phyloP scores from a whole-genome alignment of 2,797 vertebrate species.

The Poecilia wingei region DNA sequence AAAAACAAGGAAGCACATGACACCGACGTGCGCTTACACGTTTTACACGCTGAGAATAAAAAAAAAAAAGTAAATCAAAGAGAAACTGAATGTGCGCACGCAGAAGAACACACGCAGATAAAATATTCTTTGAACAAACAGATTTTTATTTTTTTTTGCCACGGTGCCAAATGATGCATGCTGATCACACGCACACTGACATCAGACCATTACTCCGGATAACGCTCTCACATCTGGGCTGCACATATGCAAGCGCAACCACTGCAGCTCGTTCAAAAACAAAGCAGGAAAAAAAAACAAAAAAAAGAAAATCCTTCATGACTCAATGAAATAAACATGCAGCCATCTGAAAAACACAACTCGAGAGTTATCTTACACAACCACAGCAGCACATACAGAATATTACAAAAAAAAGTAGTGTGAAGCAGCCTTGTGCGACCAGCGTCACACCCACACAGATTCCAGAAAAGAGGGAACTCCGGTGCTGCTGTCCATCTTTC shows the following conservation, averaged over 20 bases:
- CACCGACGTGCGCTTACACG: constrained; percentile 15
- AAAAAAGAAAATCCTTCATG: constrained; percentile 28
- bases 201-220: constrained; percentile 45
- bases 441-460: constrained; percentile 77
- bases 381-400: constrained; percentile 18
- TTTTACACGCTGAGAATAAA: background rate
- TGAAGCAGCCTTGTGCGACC: constrained; percentile 37
- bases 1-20: constrained; percentile 36
- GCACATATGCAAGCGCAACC: constrained; percentile 51
- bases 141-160: constrained; percentile 33
- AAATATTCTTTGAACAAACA: constrained; percentile 27
- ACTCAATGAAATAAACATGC: constrained; percentile 57
- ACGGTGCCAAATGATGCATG: constrained; percentile 35
- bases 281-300: constrained; percentile 26
- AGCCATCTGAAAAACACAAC: constrained; percentile 43
- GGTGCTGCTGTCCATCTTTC: constrained; percentile 56
- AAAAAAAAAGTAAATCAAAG: background rate
- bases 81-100: background rate
- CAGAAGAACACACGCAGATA: constrained; percentile 9
- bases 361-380: constrained; percentile 15
- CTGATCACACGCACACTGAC: constrained; percentile 32
- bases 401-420: constrained; percentile 25
- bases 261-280: constrained; percentile 42
- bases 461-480: constrained; percentile 64
- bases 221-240: constrained; percentile 54